A percentile compares a stretch with the other conserved stretches of the same genome.
phyloP scores from a whole-genome alignment of 2,888 invertebrate genomes.

The Odontothrips loti region DNA sequence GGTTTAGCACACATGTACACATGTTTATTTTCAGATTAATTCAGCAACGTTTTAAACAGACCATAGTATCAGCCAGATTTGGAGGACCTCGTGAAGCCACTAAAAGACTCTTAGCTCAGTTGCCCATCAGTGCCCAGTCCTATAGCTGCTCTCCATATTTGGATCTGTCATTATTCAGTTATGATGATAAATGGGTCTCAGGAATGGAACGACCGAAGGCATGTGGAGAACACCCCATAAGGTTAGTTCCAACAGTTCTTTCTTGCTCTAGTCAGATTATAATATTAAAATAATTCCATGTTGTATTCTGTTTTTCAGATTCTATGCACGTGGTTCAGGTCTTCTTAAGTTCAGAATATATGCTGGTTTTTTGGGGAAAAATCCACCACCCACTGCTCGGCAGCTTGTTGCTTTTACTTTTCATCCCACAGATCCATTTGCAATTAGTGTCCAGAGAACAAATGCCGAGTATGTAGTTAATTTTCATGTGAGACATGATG shows the following conservation, averaged over 20 bases:
- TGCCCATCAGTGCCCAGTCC: slow-evolving; percentile 92
- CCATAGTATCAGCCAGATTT: slow-evolving; percentile 81
- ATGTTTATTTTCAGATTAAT: slow-evolving; percentile 48
- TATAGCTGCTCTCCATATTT: slow-evolving; percentile 90
- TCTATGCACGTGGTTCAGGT: slow-evolving; percentile 78
- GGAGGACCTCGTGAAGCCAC: slow-evolving; percentile 89
- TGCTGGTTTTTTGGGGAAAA: slow-evolving; percentile 58
- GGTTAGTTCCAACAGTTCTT: slow-evolving; percentile 52
- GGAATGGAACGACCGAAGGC: slow-evolving; percentile 93
- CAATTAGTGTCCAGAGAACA: slow-evolving; percentile 89
- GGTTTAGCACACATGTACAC: slow-evolving; percentile 35
- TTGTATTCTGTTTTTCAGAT: slow-evolving; percentile 52
- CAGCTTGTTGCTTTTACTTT: slow-evolving; percentile 91
- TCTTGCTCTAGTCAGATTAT: neutral
- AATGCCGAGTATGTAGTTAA: slow-evolving; percentile 92
- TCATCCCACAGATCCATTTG: slow-evolving; percentile 94
- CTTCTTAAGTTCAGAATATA: slow-evolving; percentile 72
- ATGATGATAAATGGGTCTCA: slow-evolving; percentile 94
- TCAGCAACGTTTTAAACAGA: slow-evolving; percentile 76
- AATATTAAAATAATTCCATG: slow-evolving; percentile 12
- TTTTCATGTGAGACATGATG: slow-evolving; percentile 75
- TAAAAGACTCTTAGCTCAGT: slow-evolving; percentile 78
- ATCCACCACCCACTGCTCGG: slow-evolving; percentile 63
- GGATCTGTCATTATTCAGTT: slow-evolving; percentile 85
- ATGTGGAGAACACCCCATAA: slow-evolving; percentile 86